Evolutionary conservation across 2,888 invertebrate species (phyloP), one percentile per base, ranked within the genome.

Genomic region (Globia sparganii): DNA sequence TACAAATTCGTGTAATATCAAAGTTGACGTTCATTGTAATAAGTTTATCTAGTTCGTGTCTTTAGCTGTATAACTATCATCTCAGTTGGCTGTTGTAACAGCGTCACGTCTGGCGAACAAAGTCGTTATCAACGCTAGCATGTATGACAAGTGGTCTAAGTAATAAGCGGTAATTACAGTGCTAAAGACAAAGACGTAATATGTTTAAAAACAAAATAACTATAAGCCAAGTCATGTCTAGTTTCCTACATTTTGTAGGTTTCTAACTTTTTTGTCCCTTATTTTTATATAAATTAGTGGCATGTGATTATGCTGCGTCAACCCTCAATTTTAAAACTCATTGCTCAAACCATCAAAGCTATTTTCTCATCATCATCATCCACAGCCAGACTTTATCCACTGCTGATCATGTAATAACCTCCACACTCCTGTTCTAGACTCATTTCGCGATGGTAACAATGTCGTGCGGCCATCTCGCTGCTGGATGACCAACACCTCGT

Each of bases 91-190:
- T 72, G 75, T 71, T 72, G 73, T 80, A 80, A 85, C 78, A 85
- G 74, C 68, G 73, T 88, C 85, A 88, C 87, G 82, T 88, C 87
- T 81, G 78, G 79, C 81, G 86, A 79, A 85, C 88, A 87, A 90
- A 86, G 80, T 87, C 79, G 85, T 91, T 89, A 90, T 83, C 87
- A 86, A 84, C 84, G 82, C 72, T 68, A 81, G 81, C 81, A 73
- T 78, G 81, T 86, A 77, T 80, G 61, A 67, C 25, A 46, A 76
- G 61, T 66, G 88, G 89, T 80, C 69, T 77, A 85, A 86, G 86
- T 81, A 75, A 83, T 65, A 81, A 81, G 88, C 67, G 75, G 18
- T 74, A n/a, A 72, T 68, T 53, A n/a, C 28, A 15, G 3, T 4
- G 4, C 9, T 40, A n/a, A 5, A 31, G 61, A 62, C 11, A 37